Evolutionary conservation across 2,797 vertebrate genomes (phyloP), one percentile per base, ranked within the genome.

Genomic region (Gymnocypris eckloni): DNA sequence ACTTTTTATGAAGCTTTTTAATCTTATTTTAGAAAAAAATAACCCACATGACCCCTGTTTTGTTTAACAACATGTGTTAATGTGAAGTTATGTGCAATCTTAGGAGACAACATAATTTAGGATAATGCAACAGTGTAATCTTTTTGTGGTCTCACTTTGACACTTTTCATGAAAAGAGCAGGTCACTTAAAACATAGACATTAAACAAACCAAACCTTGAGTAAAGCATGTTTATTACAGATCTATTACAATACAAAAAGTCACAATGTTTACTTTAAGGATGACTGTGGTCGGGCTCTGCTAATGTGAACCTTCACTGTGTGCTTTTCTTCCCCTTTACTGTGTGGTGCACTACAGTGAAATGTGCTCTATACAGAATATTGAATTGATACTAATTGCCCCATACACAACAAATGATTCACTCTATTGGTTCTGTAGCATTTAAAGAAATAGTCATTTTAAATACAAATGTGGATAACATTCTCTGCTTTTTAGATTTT

Each of bases 221-320:
- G 25, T 50, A 79, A 85, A 84, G 75, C 50, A 83, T 93, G 90
- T 95, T 95, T 95, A 95, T 95, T 95, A 91, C 79, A 86, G 88
- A 88, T 93, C 90, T 87, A 90, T 93, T 91, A 94, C 91, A 93
- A 93, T 93, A 93, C 92, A 94, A 91, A 91, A 87, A 84, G 86
- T 88, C 85, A 89, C 85, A 82, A 85, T 91, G 89, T 90, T 91
- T 78, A 87, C 79, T 81, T 69, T 88, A 91, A 89, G 37, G 67
- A 91, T 84, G 79, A 91, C 86, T 89, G 87, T 89, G 90, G 84
- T 92, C 41, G 72, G 79, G 70, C 80, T 86, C 87, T 92, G 90
- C 73, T 88, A 45, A 70, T 33, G 64, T 0, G 67, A n/a, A 75
- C 39, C 72, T 79, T 39, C 80, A 70, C 80, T 66, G 54, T 72